A percentile compares a stretch with the other conserved stretches of the same genome.
These are phyloP conservation scores for Hyles lineata DNA, from an alignment of 2,888 invertebrate species.

Conservation along the genomic window DNA sequence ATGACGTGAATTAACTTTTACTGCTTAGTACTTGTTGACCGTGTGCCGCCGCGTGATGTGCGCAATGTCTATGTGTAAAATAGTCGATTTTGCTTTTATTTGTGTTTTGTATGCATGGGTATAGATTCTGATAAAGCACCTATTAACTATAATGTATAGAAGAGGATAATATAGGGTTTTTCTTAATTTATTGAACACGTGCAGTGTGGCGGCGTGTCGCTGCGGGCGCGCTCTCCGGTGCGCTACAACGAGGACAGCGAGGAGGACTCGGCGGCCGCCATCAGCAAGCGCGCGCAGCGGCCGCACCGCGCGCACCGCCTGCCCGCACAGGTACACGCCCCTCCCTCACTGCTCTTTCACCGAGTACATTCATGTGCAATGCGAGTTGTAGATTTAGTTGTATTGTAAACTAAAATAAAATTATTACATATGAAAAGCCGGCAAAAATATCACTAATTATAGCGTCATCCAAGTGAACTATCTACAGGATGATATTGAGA, in stretches of 20 bases:
- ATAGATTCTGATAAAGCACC: neutral
- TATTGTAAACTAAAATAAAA: too few species aligned
- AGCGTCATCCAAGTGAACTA: too few species aligned
- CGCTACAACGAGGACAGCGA: slow-evolving; percentile 87
- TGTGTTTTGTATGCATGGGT: too few species aligned
- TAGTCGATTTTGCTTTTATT: too few species aligned
- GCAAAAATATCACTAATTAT: too few species aligned
- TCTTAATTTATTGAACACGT: neutral
- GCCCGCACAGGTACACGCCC: slow-evolving; percentile 36
- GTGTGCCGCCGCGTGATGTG: too few species aligned
- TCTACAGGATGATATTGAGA: too few species aligned
- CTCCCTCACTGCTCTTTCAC: neutral
- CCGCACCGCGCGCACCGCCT: slow-evolving; percentile 50
- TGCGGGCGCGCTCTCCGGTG: slow-evolving; percentile 74
- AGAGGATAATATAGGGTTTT: too few species aligned
- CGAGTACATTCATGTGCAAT: neutral
- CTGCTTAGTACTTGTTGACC: too few species aligned
- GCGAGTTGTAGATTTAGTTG: neutral
- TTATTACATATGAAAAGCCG: too few species aligned
- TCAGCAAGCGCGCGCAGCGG: slow-evolving; percentile 73
- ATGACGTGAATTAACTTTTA: too few species aligned
- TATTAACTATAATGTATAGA: neutral
- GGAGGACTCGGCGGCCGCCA: slow-evolving; percentile 77
- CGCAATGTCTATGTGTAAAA: too few species aligned
- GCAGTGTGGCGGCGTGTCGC: slow-evolving; percentile 54